These are phyloP conservation scores for Mamestra brassicae DNA, from an alignment of 2,888 invertebrate species.

Conservation along the genomic window DNA sequence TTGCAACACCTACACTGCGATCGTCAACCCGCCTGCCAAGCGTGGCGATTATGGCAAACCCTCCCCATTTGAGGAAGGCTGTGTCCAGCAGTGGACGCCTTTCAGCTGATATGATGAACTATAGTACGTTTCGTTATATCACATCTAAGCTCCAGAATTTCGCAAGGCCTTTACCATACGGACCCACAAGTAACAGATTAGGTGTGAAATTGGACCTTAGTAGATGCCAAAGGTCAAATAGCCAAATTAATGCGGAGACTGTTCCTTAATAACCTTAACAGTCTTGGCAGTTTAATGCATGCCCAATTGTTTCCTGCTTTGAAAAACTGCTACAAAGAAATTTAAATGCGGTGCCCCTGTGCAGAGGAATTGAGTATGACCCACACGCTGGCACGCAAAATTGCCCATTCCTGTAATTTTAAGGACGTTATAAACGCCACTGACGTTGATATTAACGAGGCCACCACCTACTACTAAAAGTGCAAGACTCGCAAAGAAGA, in stretches of 20 bases:
- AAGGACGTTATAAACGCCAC: no score
- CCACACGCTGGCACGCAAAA: no score
- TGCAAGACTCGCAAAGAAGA: neutral
- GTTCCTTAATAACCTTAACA: neutral
- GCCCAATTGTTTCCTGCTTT: neutral
- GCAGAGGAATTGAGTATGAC: neutral
- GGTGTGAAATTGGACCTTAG: slow-evolving; percentile 10
- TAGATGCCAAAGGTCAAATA: slow-evolving; percentile 27
- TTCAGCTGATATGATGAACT: no score
- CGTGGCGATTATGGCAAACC: no score
- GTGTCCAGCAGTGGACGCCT: no score
- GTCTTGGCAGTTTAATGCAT: neutral
- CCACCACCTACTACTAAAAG: no score
- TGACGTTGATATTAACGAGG: no score
- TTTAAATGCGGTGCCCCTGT: neutral
- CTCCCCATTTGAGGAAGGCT: no score
- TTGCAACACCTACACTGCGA: no score
- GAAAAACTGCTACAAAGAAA: neutral
- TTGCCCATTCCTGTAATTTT: no score
- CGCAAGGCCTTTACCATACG: neutral
- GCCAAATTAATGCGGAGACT: slow-evolving; percentile 34
- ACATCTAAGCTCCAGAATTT: neutral
- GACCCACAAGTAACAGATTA: neutral
- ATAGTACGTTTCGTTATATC: no score
- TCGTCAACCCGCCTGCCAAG: no score